Percentiles rank a stretch among this genome's conserved stretches.
Evolutionary conservation across 2,888 invertebrate species (phyloP).

Genomic region (Diploptera punctata): DNA sequence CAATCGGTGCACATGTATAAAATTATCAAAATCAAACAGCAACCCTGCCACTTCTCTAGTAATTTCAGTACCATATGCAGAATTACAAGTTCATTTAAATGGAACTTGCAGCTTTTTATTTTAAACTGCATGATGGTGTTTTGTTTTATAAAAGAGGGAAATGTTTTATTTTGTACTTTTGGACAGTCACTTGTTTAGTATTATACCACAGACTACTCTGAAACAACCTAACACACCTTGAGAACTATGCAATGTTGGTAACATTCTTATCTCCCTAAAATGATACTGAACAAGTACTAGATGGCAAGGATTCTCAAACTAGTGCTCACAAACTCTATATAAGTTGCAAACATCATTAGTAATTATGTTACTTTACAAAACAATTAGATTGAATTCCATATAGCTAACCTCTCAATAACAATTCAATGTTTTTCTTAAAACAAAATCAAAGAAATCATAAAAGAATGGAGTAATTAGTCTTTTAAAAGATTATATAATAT

Average conservation of each 20-base stretch:
- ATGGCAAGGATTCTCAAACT: constrained; percentile 28
- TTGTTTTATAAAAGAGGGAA: constrained; percentile 25
- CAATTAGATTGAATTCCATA: neutral
- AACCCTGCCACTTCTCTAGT: constrained; percentile 12
- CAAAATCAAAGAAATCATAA: too few species aligned
- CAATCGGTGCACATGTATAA: constrained; percentile 11
- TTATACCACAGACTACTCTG: constrained; percentile 7
- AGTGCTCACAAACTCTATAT: neutral
- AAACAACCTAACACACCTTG: constrained; percentile 27
- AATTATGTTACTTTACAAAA: neutral
- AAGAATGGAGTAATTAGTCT: too few species aligned
- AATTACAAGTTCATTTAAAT: constrained; percentile 9
- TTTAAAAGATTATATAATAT: too few species aligned
- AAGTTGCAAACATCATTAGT: neutral
- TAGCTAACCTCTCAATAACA: neutral
- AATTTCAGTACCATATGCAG: constrained; percentile 9
- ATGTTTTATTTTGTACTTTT: constrained; percentile 29
- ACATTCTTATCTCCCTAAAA: constrained; percentile 23
- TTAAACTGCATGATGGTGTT: constrained; percentile 14
- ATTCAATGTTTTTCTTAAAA: too few species aligned
- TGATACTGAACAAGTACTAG: constrained; percentile 28
- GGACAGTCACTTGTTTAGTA: constrained; percentile 31
- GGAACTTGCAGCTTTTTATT: constrained; percentile 5
- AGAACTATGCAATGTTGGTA: constrained; percentile 24
- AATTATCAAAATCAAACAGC: constrained; percentile 31